Base-by-base conservation (phyloP, 2,113 vertebrate genomes). In the Neogale vison region DNA sequence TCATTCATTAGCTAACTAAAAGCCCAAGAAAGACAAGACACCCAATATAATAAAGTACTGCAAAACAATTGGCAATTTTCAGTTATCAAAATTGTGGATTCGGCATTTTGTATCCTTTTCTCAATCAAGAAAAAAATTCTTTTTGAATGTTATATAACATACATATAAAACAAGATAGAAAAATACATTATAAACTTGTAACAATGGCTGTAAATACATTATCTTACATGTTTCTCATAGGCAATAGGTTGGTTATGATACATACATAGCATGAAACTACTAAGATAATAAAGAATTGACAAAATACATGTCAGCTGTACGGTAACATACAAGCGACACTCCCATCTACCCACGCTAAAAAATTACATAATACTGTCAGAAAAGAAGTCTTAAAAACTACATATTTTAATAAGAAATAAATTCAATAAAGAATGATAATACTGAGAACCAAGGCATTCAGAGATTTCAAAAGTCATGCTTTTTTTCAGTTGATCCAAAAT, bases 111-210 rank as follows among this genome's bases (percentile, higher is more conserved):
- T 98, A 98, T 99, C 98, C 98, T 99, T 99, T 99, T 99, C 99
- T 99, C 99, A 99, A 99, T 99, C 99, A 99, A 99, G 99, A 99
- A 99, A 99, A 99, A 99, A 99, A 99, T 99, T 99, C 99, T 98
- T 99, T 97, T 99, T 99, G 99, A 99, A 99, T 99, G 99, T 99
- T 99, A 99, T 99, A 99, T 99, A 99, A 99, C 99, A 99, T 99
- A 99, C 99, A 99, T 99, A 99, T 99, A 99, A 99, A 99, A 99
- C 99, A 99, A 99, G 99, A 99, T 99, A 99, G 99, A 99, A 99
- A 99, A 99, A 99, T 99, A 99, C 99, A 99, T 99, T 99, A 99
- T 99, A 99, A 99, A 99, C 99, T 99, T 99, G 99, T 99, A 99
- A 99, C 99, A 99, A 99, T 99, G 99, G 99, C 99, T 99, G 99